Conservation (phyloP, 2,888 invertebrate genomes). For the Malacosoma neustria region DNA sequence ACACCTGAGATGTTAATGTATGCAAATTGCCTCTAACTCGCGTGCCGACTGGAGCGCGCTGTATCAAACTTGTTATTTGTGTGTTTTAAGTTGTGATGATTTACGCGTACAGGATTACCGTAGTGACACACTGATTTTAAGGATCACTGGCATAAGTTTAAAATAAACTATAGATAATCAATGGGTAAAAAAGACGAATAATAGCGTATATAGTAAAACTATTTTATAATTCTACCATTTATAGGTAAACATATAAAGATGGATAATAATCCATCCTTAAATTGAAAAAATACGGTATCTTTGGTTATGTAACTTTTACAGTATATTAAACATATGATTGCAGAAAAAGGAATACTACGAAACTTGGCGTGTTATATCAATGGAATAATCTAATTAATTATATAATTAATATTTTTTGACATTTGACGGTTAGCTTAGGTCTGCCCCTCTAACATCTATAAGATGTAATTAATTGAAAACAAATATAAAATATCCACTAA, state of each 20-base stretch:
- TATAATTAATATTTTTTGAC: no score
- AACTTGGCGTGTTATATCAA: no score
- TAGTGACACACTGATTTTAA: slow-evolving; percentile 17
- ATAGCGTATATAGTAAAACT: not conserved
- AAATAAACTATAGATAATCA: slow-evolving; percentile 21
- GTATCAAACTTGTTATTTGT: slow-evolving; percentile 74
- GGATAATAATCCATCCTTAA: slow-evolving; percentile 3
- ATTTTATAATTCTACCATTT: not conserved
- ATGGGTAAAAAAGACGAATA: not conserved
- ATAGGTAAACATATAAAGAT: not conserved
- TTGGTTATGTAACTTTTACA: no score
- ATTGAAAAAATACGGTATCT: no score
- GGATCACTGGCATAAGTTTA: slow-evolving; percentile 27
- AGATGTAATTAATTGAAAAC: no score
- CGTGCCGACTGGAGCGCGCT: slow-evolving; percentile 43
- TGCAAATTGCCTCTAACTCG: slow-evolving; percentile 67
- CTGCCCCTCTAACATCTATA: no score
- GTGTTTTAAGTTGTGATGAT: slow-evolving; percentile 63
- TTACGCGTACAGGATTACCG: slow-evolving; percentile 42
- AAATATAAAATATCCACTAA: no score
- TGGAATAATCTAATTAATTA: no score
- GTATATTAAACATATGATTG: no score
- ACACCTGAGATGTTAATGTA: slow-evolving; percentile 73
- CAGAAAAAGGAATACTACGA: no score
- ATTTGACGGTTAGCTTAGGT: no score